Percentiles rank a stretch among this genome's conserved stretches.
phyloP scores from a whole-genome alignment of 2,113 vertebrate species.

The Plecotus auritus region DNA sequence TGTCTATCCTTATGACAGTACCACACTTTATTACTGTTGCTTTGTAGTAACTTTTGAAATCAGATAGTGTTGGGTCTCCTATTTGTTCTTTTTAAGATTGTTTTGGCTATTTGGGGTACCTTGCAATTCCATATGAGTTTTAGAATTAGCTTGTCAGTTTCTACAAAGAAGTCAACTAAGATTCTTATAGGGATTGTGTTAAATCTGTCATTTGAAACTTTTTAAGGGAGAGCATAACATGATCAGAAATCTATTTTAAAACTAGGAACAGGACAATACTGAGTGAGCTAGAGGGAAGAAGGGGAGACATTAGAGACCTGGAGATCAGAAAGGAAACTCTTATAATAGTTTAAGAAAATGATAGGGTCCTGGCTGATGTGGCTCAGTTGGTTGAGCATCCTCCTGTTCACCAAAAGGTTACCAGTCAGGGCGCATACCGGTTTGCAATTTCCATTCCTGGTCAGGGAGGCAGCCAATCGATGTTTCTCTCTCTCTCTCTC shows the following conservation, averaged over 20 bases:
- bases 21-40: background rate
- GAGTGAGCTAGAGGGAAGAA: background rate
- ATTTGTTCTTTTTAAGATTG: conserved; percentile 1
- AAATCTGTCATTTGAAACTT: conserved; percentile 11
- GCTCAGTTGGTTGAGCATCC: background rate
- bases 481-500: background rate
- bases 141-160: background rate
- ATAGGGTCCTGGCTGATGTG: background rate
- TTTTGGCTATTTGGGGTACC: background rate
- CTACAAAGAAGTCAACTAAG: background rate
- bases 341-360: background rate
- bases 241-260: background rate
- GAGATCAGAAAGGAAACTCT: background rate
- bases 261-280: background rate
- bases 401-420: background rate
- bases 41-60: background rate
- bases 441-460: no score
- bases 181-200: background rate
- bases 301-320: background rate
- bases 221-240: background rate
- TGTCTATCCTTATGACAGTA: background rate
- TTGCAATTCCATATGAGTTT: conserved; percentile 1
- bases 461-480: no score
- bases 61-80: background rate
- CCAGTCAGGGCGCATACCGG: background rate